Evolutionary conservation across 2,113 vertebrate species (phyloP), one percentile per base, ranked within the genome.

Genomic region (Morone chrysops): DNA sequence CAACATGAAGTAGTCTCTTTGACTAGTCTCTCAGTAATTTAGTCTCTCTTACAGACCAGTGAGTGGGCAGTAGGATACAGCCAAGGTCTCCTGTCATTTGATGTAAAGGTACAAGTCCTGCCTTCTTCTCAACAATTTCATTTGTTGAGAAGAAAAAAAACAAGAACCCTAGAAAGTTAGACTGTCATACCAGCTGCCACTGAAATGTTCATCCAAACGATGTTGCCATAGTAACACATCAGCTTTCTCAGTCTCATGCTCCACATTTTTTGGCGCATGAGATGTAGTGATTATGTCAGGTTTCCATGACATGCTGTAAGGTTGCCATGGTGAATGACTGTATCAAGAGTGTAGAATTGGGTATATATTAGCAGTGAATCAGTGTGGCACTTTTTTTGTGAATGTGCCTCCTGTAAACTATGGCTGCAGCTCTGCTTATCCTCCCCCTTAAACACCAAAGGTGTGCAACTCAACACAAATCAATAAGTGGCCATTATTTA

Each of bases 161-260:
- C 16, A 45, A 45, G 56, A 75, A 78, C 65, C 59, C 31, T 25
- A 14, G 40, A 53, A 85, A 88, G 59, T 70, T 68, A 13, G 22
- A 56, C 69, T 50, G 59, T 83, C 81, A 74, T 69, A 57, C 40
- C 51, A 57, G 79, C 66, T 75, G 66, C 78, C 76, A 70, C 73
- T 71, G 70, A 68, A 68, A 79, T 65, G 75, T 45, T 87, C 75
- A 51, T 77, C 61, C 66, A 82, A 84, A 74, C 75, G 62, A 87
- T 63, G 80, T 91, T 91, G 81, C 85, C 85, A 91, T 87, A 85
- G 89, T 60, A 90, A 93, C 89, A 90, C 81, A 84, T 81, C 84
- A 75, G 75, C 67, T 88, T 81, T 70, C 51, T 70, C 47, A 71
- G 70, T 70, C 70, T 67, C 31, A n/a, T 53, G 63, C 25, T 56